A percentile compares a stretch with the other conserved stretches of the same genome.
Evolutionary conservation across 1,140 invertebrate species (phyloP).

Genomic region (Papilio glaucus): DNA sequence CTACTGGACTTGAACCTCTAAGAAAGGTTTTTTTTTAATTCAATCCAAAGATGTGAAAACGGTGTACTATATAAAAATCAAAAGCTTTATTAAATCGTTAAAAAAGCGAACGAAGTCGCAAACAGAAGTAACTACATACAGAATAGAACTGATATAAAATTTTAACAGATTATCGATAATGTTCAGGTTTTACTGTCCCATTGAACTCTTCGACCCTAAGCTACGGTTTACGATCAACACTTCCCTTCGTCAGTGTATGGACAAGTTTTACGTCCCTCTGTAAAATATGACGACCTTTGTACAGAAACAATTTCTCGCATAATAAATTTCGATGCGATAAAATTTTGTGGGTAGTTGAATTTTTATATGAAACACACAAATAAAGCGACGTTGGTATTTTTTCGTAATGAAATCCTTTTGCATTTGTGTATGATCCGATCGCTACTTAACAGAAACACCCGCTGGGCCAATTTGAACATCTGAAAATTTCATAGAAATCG

Average conservation of each 20-base stretch:
- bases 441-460: not conserved
- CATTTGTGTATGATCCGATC: too few relatives aligned
- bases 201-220: not conserved
- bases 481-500: too few relatives aligned
- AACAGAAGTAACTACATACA: not conserved
- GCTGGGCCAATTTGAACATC: too few relatives aligned
- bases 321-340: not conserved
- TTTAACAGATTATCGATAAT: slow-evolving; percentile 13
- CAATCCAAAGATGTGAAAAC: too few relatives aligned
- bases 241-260: slow-evolving; percentile 2
- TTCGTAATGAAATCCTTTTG: too few relatives aligned
- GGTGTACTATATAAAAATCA: not conserved
- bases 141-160: not conserved
- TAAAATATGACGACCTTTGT: slow-evolving; percentile 19
- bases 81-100: not conserved
- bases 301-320: slow-evolving; percentile 21
- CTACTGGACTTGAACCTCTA: too few relatives aligned
- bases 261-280: slow-evolving; percentile 17
- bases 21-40: too few relatives aligned
- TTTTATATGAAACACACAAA: not conserved
- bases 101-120: not conserved
- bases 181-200: not conserved
- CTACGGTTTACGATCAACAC: not conserved
- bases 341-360: slow-evolving; percentile 1
- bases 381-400: not conserved